Base-by-base conservation (phyloP, 2,113 vertebrate genomes). In the Chaetorhynchus papuensis region DNA sequence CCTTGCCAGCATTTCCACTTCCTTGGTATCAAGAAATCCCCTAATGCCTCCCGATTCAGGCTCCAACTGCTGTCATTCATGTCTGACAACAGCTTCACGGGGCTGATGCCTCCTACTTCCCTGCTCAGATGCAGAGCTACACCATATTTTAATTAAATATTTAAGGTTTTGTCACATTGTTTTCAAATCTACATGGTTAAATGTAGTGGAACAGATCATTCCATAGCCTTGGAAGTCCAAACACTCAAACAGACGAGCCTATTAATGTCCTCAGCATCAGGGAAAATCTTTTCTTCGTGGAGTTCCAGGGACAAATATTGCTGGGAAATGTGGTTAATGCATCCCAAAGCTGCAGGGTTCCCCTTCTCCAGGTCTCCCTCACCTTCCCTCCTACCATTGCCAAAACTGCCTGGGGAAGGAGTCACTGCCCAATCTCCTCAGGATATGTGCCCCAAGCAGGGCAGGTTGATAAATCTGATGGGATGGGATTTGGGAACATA, bases 171-270 rank as follows among this genome's bases (percentile, higher is more conserved):
- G 95, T 97, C 97, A 92, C 93, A 84, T 93, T 95, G 92, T 94
- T 97, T 97, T 97, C 95, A 95, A 75, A 97, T 97, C 97, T 97
- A 96, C 97, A 97, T 11, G 6, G 83, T 89, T 92, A 94, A 97
- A 92, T 81, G 64, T 45, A n/a, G 60, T 52, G 37, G 96, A 96
- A 93, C 74, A 37, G 64, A 92, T 93, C 63, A 83, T 93, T 95
- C 92, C 84, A 47, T 72, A 95, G 87, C 89, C 78, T 91, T 88
- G 93, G 75, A 94, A 94, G 79, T 86, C 87, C 89, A 83, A 76
- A 65, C 75, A 52, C 37, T 54, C 63, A 35, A 77, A 77, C 84
- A 69, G 86, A 92, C 10, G 74, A 95, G 90, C 76, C 83, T 91
- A 5, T 21, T 81, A 75, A 80, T 96, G 91, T 61, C 96, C n/a